Conservation (phyloP, 2,888 invertebrate genomes). For the Pachydiplax longipennis region DNA sequence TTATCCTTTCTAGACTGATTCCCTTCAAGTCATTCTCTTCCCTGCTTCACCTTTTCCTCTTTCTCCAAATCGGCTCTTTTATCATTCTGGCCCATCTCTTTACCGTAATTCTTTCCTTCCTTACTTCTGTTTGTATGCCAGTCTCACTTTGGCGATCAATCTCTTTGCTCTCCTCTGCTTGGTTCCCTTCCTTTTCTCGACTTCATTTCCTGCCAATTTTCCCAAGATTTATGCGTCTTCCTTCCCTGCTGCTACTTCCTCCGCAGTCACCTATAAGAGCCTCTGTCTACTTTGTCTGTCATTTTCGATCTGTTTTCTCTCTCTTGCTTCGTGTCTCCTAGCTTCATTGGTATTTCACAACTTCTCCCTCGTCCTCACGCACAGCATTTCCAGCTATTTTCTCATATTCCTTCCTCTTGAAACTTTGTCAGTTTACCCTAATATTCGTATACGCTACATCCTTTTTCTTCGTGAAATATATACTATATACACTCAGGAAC, state of each 20-base stretch:
- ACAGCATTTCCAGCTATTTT: too few relatives aligned
- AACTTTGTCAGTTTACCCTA: too few relatives aligned
- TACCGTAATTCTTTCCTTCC: neutral
- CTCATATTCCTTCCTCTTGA: too few relatives aligned
- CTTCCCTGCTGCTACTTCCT: neutral
- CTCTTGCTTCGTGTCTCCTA: neutral
- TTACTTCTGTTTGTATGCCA: neutral
- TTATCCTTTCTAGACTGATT: neutral
- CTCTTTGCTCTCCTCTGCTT: neutral
- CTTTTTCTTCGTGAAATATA: too few relatives aligned
- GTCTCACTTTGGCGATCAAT: neutral
- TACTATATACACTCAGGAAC: too few relatives aligned
- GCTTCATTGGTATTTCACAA: too few relatives aligned
- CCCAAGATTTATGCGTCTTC: neutral
- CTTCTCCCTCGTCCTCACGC: too few relatives aligned
- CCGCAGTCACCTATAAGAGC: neutral
- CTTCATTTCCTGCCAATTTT: neutral
- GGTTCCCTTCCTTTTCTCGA: neutral
- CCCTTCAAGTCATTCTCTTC: neutral
- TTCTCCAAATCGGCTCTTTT: neutral
- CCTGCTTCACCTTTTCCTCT: neutral
- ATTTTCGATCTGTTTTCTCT: neutral
- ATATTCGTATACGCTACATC: too few relatives aligned
- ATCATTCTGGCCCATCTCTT: neutral
- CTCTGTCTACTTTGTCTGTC: neutral